These are phyloP conservation scores for Apis cerana DNA, from an alignment of 1,140 invertebrate genomes.

Conservation along the genomic window DNA sequence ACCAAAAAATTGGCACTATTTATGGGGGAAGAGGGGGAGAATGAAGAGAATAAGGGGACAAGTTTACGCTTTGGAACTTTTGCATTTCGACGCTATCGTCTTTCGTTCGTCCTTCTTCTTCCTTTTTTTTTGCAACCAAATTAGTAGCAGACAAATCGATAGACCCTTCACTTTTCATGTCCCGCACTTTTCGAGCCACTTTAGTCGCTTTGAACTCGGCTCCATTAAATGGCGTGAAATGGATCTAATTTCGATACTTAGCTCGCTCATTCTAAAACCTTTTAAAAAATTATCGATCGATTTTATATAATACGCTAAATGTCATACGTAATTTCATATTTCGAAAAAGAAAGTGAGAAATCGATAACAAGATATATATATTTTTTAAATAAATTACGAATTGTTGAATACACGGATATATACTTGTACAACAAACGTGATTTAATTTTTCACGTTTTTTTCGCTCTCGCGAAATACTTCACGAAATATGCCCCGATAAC, in stretches of 20 bases:
- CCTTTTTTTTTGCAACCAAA: constrained; percentile 7
- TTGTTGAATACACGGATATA: neutral
- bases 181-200: constrained; percentile 15
- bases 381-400: no score
- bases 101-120: neutral
- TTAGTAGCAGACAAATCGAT: constrained; percentile 16
- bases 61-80: neutral
- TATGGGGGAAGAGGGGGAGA: no score
- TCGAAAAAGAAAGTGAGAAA: neutral
- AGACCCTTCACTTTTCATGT: constrained; percentile 14
- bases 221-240: constrained; percentile 13
- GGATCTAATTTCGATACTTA: constrained; percentile 44
- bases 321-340: neutral
- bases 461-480: neutral
- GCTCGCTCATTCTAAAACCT: constrained; percentile 13
- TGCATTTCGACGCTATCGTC: neutral
- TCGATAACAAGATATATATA: neutral
- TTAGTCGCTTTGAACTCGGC: constrained; percentile 44
- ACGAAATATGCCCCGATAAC: neutral
- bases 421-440: no score
- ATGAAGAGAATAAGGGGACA: neutral
- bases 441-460: neutral
- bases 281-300: constrained; percentile 33
- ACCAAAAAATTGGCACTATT: no score
- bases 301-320: neutral